Percentiles rank a stretch among this genome's conserved stretches.
Evolutionary conservation across 2,797 vertebrate genomes (phyloP).

Genomic region (Thamnophis elegans): DNA sequence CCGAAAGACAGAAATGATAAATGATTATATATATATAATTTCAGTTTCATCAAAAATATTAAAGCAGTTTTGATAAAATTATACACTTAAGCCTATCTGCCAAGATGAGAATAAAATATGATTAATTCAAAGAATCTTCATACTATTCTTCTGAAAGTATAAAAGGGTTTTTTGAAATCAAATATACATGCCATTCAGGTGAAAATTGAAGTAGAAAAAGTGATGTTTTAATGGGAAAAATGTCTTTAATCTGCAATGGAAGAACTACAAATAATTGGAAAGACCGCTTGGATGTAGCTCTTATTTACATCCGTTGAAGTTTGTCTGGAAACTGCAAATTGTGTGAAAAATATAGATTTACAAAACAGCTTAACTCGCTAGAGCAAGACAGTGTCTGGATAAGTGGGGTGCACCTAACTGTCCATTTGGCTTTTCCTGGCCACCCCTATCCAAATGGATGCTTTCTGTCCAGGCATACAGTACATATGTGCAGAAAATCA

Average conservation of each 20-base stretch:
- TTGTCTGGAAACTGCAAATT: background rate
- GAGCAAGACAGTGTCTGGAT: background rate
- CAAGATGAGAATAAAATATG: background rate
- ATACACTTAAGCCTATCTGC: background rate
- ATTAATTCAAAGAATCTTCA: background rate
- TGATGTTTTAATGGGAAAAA: background rate
- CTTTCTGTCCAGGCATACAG: background rate
- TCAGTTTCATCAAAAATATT: background rate
- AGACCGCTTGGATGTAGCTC: background rate
- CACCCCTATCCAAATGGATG: background rate
- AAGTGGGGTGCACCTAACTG: background rate
- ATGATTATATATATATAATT: too few relatives aligned
- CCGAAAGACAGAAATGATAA: too few relatives aligned
- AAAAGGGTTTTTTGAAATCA: background rate
- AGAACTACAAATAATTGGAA: background rate
- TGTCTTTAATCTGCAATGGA: background rate
- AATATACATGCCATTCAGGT: background rate
- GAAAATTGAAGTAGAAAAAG: background rate
- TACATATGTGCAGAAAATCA: background rate
- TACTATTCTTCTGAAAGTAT: background rate
- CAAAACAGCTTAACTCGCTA: background rate
- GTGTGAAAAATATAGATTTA: background rate
- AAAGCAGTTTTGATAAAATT: background rate
- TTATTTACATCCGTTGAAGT: background rate
- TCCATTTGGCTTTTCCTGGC: background rate